These are phyloP conservation scores for Drosophila tristis DNA, from an alignment of 1,140 invertebrate species.

Conservation along the genomic window DNA sequence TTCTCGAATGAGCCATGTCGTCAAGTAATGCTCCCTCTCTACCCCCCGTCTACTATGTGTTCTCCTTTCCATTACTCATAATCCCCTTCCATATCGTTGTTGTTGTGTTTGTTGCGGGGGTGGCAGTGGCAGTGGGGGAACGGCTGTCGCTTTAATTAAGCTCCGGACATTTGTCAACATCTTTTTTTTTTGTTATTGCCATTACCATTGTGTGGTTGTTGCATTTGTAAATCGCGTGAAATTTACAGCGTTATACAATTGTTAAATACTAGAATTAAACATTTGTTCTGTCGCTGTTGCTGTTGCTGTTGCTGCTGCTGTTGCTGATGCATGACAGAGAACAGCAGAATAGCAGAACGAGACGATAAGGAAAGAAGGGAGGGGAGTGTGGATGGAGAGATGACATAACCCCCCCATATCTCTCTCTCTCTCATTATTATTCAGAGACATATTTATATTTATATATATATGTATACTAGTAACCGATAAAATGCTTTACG, in stretches of 20 bases:
- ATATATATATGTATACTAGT: conserved; percentile 4
- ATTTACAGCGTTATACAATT: conserved; percentile 70
- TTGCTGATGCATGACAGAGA: conserved; percentile 53
- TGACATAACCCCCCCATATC: conserved; percentile 50
- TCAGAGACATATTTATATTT: too few species aligned
- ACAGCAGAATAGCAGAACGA: conserved; percentile 4
- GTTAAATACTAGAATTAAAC: conserved; percentile 63
- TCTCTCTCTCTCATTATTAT: too few species aligned
- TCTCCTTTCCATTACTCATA: too few species aligned
- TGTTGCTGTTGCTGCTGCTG: conserved; percentile 24
- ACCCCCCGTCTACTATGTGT: too few species aligned
- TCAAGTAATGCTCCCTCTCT: too few species aligned
- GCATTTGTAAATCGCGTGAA: conserved; percentile 58
- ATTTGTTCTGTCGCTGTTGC: conserved; percentile 35
- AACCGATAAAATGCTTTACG: conserved; percentile 45
- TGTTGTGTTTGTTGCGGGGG: not conserved
- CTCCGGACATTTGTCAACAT: conserved; percentile 53
- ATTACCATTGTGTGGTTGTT: conserved; percentile 41
- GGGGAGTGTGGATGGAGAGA: conserved; percentile 10
- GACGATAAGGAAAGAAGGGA: conserved; percentile 22
- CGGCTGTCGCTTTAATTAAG: conserved; percentile 34
- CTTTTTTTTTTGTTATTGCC: conserved; percentile 31
- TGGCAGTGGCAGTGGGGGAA: too few species aligned
- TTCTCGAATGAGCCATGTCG: too few species aligned
- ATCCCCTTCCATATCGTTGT: not conserved